Evolutionary conservation across 2,888 invertebrate species (phyloP).

Genomic region (Phengaris arion): DNA sequence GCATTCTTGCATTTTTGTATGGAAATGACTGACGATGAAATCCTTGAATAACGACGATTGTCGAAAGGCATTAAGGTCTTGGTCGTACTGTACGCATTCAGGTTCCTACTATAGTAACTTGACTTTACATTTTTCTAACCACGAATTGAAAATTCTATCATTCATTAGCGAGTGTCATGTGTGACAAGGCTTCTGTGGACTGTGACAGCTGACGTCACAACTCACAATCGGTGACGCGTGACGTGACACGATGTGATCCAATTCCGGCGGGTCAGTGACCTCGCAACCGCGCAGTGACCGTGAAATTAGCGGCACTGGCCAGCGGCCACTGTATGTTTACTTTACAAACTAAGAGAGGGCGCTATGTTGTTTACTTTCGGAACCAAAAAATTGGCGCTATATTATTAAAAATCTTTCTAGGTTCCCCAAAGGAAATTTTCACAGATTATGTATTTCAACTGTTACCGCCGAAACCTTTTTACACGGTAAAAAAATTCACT

Average conservation of each 20-base stretch:
- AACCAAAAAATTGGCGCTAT: background rate
- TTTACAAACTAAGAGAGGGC: background rate
- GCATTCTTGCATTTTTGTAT: no score
- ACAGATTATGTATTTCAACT: no score
- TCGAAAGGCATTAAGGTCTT: no score
- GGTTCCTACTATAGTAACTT: no score
- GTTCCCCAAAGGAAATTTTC: no score
- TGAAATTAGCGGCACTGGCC: background rate
- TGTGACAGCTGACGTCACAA: conserved; percentile 6
- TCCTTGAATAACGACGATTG: no score
- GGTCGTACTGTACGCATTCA: no score
- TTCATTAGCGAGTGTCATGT: background rate
- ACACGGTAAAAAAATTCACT: no score
- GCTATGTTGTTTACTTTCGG: background rate
- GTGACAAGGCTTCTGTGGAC: background rate
- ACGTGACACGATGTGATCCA: conserved; percentile 30
- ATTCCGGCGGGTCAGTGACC: conserved; percentile 38
- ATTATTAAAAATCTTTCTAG: background rate
- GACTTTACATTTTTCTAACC: no score
- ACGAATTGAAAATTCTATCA: background rate
- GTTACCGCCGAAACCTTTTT: no score
- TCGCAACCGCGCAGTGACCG: conserved; percentile 27
- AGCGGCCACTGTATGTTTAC: background rate
- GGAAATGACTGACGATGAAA: no score
- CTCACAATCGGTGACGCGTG: conserved; percentile 21